Evolutionary conservation across 2,113 vertebrate species (phyloP).

Genomic region (Tamias sibiricus): DNA sequence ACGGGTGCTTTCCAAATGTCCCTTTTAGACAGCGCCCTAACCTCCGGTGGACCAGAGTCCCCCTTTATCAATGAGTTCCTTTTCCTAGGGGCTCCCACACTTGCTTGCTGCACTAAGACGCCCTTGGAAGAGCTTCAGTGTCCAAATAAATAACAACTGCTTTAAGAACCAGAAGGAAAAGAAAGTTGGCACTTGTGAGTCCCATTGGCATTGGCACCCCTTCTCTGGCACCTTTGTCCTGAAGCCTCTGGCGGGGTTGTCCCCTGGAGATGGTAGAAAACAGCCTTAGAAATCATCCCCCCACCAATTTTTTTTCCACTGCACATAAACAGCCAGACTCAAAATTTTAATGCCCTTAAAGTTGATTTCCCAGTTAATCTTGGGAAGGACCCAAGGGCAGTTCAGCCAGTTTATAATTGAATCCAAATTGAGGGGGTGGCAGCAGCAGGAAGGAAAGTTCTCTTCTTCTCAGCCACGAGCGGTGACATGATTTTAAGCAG

Average conservation of each 20-base stretch:
- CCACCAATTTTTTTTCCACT: constrained; percentile 39
- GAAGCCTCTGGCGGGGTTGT: background rate
- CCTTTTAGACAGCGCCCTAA: background rate
- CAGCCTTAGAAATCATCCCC: background rate
- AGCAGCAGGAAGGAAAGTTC: background rate
- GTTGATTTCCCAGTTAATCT: constrained; percentile 51
- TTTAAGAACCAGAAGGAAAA: background rate
- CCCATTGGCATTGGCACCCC: background rate
- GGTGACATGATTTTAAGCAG: background rate
- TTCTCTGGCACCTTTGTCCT: background rate
- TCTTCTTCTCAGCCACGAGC: background rate
- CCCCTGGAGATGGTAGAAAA: background rate
- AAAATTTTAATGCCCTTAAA: constrained; percentile 49
- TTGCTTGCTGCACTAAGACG: background rate
- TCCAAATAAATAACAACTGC: background rate
- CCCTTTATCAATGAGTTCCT: background rate
- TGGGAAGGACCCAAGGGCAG: constrained; percentile 58
- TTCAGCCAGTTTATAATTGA: constrained; percentile 53
- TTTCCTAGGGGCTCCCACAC: background rate
- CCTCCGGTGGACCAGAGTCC: background rate
- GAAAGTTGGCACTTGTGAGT: background rate
- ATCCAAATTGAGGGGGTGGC: background rate
- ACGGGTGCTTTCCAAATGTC: background rate
- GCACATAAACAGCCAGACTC: background rate
- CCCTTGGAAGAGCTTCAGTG: background rate